These are phyloP conservation scores for Cephus cinctus DNA, from an alignment of 1,140 invertebrate genomes.

Conservation along the genomic window DNA sequence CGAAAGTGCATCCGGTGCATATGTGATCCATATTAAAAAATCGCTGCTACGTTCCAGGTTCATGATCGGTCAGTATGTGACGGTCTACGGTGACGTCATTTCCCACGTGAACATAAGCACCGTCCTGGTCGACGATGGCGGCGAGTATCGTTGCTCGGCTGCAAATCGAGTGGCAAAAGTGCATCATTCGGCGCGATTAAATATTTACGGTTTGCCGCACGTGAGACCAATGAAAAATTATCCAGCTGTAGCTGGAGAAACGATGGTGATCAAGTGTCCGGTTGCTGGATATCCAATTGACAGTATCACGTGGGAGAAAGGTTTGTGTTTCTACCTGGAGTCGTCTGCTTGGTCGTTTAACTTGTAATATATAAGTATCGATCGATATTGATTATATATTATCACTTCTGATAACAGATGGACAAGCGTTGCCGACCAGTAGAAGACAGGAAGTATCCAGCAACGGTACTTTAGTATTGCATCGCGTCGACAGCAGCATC, in stretches of 20 bases:
- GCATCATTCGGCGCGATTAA: conserved; percentile 80
- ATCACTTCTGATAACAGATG: too few species aligned
- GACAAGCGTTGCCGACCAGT: conserved; percentile 79
- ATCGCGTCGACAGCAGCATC: conserved; percentile 73
- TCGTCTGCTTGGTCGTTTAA: too few species aligned
- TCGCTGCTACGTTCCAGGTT: conserved; percentile 59
- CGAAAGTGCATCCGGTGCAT: conserved; percentile 7
- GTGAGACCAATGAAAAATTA: conserved; percentile 90
- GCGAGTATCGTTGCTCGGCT: conserved; percentile 85
- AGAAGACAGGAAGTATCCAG: conserved; percentile 82
- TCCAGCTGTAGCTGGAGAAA: conserved; percentile 83
- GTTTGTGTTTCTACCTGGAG: conserved; percentile 60
- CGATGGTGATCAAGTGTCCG: conserved; percentile 86
- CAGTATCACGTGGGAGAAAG: conserved; percentile 85
- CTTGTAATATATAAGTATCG: neutral
- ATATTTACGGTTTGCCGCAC: conserved; percentile 88
- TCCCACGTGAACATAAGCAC: conserved; percentile 92
- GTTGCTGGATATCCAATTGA: conserved; percentile 91
- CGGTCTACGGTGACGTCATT: conserved; percentile 87
- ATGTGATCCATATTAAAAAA: neutral
- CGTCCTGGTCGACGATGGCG: conserved; percentile 86
- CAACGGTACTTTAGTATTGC: conserved; percentile 78
- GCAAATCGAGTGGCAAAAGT: conserved; percentile 77
- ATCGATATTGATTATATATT: too few species aligned
- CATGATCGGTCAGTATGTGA: conserved; percentile 88